Conservation (phyloP, 2,113 vertebrate genomes). For the Archocentrus centrarchus region DNA sequence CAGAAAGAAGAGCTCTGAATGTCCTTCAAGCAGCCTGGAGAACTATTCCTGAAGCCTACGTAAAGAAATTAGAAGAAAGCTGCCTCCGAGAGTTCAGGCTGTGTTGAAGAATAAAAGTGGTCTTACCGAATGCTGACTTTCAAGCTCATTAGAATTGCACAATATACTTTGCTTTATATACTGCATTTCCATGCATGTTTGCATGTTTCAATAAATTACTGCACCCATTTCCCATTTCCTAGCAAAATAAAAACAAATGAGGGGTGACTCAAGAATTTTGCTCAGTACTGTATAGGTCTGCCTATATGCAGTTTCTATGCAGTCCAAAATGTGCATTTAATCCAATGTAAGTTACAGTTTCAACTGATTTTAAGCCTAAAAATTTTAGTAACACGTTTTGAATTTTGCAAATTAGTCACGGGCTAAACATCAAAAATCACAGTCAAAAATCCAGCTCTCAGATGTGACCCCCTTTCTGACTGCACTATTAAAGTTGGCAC, state of each 20-base stretch:
- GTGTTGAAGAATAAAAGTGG: not conserved
- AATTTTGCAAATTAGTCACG: not conserved
- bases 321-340: not conserved
- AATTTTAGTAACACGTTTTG: not conserved
- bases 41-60: too few species aligned
- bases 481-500: not conserved
- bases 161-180: not conserved
- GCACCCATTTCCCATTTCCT: not conserved
- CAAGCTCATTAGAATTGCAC: not conserved
- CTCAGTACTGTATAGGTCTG: not conserved
- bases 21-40: too few species aligned
- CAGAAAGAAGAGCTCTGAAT: not conserved
- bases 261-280: not conserved
- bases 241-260: not conserved
- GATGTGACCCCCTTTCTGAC: not conserved
- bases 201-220: not conserved
- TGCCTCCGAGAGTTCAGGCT: not conserved
- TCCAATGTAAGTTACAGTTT: not conserved
- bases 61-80: too few species aligned
- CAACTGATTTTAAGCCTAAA: not conserved
- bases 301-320: not conserved
- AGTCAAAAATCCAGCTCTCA: too few species aligned
- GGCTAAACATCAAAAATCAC: not conserved
- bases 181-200: not conserved
- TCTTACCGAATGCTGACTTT: not conserved